Evolutionary conservation across 64 coral and sea anemone species (phyloP).

Genomic region (Dendrophyllia cribrosa): DNA sequence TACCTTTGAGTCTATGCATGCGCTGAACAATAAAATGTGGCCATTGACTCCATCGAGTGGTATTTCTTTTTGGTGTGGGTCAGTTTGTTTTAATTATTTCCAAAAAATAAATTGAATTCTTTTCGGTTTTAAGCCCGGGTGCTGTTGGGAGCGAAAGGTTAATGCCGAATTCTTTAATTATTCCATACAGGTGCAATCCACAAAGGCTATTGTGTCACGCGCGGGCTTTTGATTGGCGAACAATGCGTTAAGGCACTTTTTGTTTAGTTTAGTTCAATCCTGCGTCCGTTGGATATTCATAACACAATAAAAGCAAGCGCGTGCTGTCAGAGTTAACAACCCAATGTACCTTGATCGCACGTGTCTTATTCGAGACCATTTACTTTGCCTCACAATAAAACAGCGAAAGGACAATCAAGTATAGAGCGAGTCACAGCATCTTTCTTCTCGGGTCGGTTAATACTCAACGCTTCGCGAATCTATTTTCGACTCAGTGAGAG

Average conservation of each 20-base stretch:
- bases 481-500: not conserved
- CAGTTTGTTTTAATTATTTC: too few relatives aligned
- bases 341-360: constrained; percentile 35
- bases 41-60: too few relatives aligned
- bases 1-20: too few relatives aligned
- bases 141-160: too few relatives aligned
- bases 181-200: constrained; percentile 72
- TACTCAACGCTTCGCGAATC: not conserved
- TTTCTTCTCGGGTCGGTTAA: not conserved
- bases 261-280: constrained; percentile 62
- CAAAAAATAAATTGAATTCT: too few relatives aligned
- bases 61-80: too few relatives aligned
- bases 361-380: constrained; percentile 51
- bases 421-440: not conserved
- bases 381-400: constrained; percentile 47
- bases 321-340: constrained; percentile 72
- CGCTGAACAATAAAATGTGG: too few relatives aligned
- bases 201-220: constrained; percentile 65
- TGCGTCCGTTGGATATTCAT: constrained; percentile 14
- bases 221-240: constrained; percentile 69
- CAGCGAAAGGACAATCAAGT: constrained; percentile 80
- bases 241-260: constrained; percentile 68
- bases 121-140: too few relatives aligned
- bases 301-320: constrained; percentile 65
- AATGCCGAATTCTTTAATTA: constrained; percentile 42